phyloP scores from a whole-genome alignment of 2,113 vertebrate species.

The Trogon surrucura region DNA sequence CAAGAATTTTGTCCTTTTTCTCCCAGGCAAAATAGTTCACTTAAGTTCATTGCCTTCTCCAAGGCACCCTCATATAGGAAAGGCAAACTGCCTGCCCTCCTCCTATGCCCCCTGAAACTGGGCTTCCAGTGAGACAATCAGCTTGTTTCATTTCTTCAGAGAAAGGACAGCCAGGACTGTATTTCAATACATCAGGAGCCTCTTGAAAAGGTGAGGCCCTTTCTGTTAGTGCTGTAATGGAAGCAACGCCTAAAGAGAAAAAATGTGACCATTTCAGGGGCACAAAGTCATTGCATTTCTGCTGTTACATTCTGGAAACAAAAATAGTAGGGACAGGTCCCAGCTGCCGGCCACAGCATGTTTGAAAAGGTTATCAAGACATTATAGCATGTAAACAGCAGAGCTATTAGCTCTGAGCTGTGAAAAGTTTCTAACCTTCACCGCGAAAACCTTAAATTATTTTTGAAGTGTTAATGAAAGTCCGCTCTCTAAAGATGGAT shows the following conservation, averaged over 20 bases:
- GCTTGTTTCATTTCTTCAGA: conserved; percentile 30
- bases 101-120: neutral
- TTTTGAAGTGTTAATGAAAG: conserved; percentile 83
- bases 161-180: conserved; percentile 24
- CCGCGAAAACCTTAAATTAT: conserved; percentile 80
- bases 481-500: conserved; percentile 76
- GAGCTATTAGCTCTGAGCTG: conserved; percentile 78
- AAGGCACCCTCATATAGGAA: neutral
- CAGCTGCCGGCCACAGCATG: conserved; percentile 67
- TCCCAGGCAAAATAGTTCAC: neutral
- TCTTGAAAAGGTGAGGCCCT: conserved; percentile 68
- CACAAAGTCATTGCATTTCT: conserved; percentile 66
- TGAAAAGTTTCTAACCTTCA: conserved; percentile 82
- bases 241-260: conserved; percentile 59
- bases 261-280: conserved; percentile 67
- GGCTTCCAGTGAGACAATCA: neutral
- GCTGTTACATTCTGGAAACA: conserved; percentile 65
- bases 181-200: conserved; percentile 40
- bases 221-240: conserved; percentile 54
- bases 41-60: neutral
- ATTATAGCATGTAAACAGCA: conserved; percentile 79
- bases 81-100: neutral
- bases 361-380: conserved; percentile 79
- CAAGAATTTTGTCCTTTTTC: neutral
- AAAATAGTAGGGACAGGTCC: conserved; percentile 73